Conservation (phyloP, 2,888 invertebrate species). For the Epinotia demarniana region DNA sequence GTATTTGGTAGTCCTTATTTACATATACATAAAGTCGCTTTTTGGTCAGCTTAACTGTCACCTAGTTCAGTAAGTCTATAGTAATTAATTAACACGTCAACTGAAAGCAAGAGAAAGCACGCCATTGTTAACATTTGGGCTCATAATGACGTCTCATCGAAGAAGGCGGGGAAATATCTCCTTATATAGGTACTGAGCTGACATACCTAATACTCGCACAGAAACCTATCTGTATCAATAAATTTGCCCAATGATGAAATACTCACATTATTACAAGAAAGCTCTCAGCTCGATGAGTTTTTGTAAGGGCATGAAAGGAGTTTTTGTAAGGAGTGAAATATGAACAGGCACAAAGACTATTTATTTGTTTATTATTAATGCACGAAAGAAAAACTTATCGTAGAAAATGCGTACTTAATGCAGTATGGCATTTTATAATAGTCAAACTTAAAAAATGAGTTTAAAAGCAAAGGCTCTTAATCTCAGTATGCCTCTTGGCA, state of each 20-base stretch:
- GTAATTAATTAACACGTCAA: not conserved
- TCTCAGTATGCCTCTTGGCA: too few relatives aligned
- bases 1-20: not conserved
- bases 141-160: not conserved
- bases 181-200: not conserved
- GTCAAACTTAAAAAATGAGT: too few relatives aligned
- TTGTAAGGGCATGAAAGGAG: not conserved
- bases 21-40: not conserved
- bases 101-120: not conserved
- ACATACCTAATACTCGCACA: not conserved
- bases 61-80: not conserved
- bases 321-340: not conserved
- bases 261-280: not conserved
- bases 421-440: too few relatives aligned
- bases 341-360: too few relatives aligned
- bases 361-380: too few relatives aligned
- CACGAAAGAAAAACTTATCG: too few relatives aligned
- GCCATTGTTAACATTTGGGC: not conserved
- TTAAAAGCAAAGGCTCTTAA: too few relatives aligned
- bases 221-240: not conserved
- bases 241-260: not conserved
- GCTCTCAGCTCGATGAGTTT: not conserved
- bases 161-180: not conserved
- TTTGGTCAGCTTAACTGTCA: not conserved
- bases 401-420: too few relatives aligned